Evolutionary conservation across 2,113 vertebrate genomes (phyloP), one percentile per base, ranked within the genome.

Genomic region (Myocastor coypus): DNA sequence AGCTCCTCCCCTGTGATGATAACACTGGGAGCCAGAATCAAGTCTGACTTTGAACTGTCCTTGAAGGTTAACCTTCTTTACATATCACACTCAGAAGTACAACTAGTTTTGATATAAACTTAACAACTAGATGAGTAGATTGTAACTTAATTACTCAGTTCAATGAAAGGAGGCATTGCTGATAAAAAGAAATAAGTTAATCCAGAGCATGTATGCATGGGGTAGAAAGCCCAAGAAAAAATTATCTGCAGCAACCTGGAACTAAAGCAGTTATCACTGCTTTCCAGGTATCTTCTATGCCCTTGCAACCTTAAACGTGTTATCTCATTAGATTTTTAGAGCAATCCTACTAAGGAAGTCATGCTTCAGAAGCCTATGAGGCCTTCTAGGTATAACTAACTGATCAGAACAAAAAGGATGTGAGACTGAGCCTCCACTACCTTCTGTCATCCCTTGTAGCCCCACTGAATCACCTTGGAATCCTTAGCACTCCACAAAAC

Each of bases 91-190:
- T 46, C 37, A 91, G 42, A 61, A 32, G 26, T 37, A 69, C 7
- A 26, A 24, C 14, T 61, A 24, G 16, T 55, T 92, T 90, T 82
- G n/a, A 61, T 28, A 55, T 77, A 82, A 85, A 95, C 26, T 24
- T 85, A 88, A 84, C 4, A 68, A 73, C 34, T 87, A 59, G 59
- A 86, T 68, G 19, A 94, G 28, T 92, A 92, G 42, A 42, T 52
- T 83, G 57, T 83, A 87, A 92, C 19, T 30, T 77, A 64, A 26
- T 42, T 24, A 40, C 8, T 10, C 52, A 71, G n/a, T 77, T 28
- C 86, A 87, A 89, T 24, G 66, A 89, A 19, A 83, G 19, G 20
- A n/a, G n/a, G 4, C 13, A 73, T 64, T n/a, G 4, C 32, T 89
- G 73, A 30, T 37, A 92, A 87, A 92, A 40, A 83, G 34, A n/a